These are phyloP conservation scores for Crotalus viridis DNA, from an alignment of 2,113 vertebrate genomes.

Conservation along the genomic window DNA sequence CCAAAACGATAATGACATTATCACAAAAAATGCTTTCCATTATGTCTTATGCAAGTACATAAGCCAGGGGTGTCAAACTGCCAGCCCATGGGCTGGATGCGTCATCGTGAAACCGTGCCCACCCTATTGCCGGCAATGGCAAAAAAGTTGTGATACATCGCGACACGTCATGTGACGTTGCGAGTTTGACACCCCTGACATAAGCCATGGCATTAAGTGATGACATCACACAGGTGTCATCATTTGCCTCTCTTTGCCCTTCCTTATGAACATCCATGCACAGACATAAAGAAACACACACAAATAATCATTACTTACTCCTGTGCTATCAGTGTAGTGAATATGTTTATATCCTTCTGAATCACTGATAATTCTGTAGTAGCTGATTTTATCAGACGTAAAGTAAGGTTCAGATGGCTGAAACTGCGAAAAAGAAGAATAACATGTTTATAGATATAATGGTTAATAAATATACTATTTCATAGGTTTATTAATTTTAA, in stretches of 20 bases:
- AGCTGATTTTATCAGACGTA: conserved; percentile 76
- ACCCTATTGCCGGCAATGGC: too few relatives aligned
- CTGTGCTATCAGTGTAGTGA: conserved; percentile 64
- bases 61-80: neutral
- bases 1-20: neutral
- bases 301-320: conserved; percentile 44
- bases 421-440: conserved; percentile 78
- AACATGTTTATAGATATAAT: conserved; percentile 37
- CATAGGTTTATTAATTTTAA: neutral
- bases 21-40: neutral
- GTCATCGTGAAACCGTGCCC: too few relatives aligned
- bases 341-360: conserved; percentile 86
- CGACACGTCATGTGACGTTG: too few relatives aligned
- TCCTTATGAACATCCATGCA: neutral
- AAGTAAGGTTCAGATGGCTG: conserved; percentile 83
- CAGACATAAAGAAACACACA: neutral
- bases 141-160: too few relatives aligned
- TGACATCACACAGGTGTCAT: neutral
- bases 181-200: too few relatives aligned
- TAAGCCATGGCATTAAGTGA: neutral
- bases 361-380: conserved; percentile 89
- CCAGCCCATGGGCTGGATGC: too few relatives aligned
- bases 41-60: neutral
- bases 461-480: neutral
- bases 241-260: neutral